These are phyloP conservation scores for Drosophila takahashii DNA, from an alignment of 1,140 invertebrate species.

Conservation along the genomic window DNA sequence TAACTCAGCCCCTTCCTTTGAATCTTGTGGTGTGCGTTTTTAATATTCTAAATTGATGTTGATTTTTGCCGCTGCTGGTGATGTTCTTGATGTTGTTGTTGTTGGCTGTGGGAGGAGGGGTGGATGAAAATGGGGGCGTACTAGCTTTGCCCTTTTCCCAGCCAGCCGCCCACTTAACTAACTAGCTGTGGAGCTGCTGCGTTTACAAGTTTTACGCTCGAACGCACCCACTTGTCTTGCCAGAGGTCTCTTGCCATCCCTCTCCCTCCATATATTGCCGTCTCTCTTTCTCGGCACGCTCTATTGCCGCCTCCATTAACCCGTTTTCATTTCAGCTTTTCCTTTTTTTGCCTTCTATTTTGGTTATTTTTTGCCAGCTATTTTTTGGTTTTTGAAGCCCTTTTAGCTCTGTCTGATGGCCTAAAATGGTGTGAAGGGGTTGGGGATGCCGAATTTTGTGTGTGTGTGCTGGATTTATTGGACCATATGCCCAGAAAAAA, in stretches of 20 bases:
- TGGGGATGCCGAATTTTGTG: neutral
- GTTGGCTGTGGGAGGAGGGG: neutral
- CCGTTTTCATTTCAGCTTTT: slow-evolving; percentile 62
- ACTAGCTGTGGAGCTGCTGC: slow-evolving; percentile 75
- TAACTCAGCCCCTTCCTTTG: slow-evolving; percentile 13
- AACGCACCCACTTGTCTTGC: slow-evolving; percentile 82
- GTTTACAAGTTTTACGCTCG: slow-evolving; percentile 80
- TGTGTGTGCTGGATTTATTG: slow-evolving; percentile 60
- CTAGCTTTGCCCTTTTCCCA: slow-evolving; percentile 36
- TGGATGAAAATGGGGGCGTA: neutral
- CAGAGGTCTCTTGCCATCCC: slow-evolving; percentile 52
- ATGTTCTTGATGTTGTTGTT: slow-evolving; percentile 11
- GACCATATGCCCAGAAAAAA: slow-evolving; percentile 24
- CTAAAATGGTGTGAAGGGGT: neutral
- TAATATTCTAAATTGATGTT: slow-evolving; percentile 83
- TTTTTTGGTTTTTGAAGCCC: slow-evolving; percentile 66
- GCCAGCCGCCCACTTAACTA: slow-evolving; percentile 75
- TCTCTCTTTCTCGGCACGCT: slow-evolving; percentile 27
- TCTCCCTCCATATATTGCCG: slow-evolving; percentile 4
- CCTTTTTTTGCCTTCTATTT: slow-evolving; percentile 9
- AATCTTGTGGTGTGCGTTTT: slow-evolving; percentile 67
- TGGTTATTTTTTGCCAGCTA: slow-evolving; percentile 33
- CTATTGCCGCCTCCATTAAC: slow-evolving; percentile 69
- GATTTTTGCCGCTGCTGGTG: slow-evolving; percentile 61
- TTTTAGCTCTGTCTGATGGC: slow-evolving; percentile 54